phyloP scores from a whole-genome alignment of 1,140 invertebrate genomes.

The Euwallacea fornicatus region DNA sequence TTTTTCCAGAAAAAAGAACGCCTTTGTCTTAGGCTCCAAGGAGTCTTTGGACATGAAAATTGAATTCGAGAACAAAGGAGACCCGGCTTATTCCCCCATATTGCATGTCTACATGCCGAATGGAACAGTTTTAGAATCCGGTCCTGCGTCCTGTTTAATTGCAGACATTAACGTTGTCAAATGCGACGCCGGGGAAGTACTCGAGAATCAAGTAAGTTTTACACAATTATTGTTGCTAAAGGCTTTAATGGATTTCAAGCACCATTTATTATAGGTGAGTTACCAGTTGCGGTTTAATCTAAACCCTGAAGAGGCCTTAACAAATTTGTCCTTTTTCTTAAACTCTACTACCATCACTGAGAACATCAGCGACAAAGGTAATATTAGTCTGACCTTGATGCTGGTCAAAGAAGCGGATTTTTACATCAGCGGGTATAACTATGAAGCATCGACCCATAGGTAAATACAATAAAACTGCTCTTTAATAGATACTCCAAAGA shows the following conservation, averaged over 20 bases:
- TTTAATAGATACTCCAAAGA: slow-evolving; percentile 51
- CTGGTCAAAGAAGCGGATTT: slow-evolving; percentile 50
- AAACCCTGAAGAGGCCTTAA: slow-evolving; percentile 40
- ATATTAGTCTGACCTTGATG: slow-evolving; percentile 43
- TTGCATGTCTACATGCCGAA: slow-evolving; percentile 46
- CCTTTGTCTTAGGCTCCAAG: slow-evolving; percentile 52
- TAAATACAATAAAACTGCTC: neutral
- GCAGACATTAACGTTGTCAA: neutral
- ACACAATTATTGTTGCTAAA: no score
- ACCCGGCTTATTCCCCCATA: slow-evolving; percentile 52
- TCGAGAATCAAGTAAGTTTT: slow-evolving; percentile 8
- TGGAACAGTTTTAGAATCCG: slow-evolving; percentile 46
- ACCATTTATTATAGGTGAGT: slow-evolving; percentile 45
- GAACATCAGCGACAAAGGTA: slow-evolving; percentile 39
- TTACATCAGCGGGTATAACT: slow-evolving; percentile 38
- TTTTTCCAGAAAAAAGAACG: slow-evolving; percentile 38
- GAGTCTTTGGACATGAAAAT: slow-evolving; percentile 46
- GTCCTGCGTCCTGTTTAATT: slow-evolving; percentile 7
- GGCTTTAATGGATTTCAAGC: slow-evolving; percentile 35
- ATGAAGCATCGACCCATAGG: no score
- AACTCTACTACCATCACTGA: slow-evolving; percentile 20
- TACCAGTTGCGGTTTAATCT: slow-evolving; percentile 52
- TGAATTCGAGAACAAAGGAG: slow-evolving; percentile 48
- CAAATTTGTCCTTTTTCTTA: slow-evolving; percentile 7
- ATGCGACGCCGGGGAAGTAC: slow-evolving; percentile 5